Evolutionary conservation across 2,113 vertebrate species (phyloP), one percentile per base, ranked within the genome.

Genomic region (Speoplatyrhinus poulsoni): DNA sequence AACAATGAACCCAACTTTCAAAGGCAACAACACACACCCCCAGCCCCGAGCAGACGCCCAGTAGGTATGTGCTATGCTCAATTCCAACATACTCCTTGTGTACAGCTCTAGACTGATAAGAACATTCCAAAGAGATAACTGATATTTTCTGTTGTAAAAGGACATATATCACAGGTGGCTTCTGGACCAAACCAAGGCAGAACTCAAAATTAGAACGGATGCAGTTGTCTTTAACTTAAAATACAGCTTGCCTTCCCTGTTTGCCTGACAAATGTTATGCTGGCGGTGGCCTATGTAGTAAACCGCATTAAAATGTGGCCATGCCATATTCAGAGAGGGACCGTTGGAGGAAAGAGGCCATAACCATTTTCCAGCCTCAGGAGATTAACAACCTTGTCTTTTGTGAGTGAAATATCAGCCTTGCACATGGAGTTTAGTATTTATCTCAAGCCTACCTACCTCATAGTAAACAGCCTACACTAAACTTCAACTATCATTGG

Each of bases 1-100:
- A 95, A 93, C 79, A 93, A 77, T 83, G 93, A 93, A 1, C 96
- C 95, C 76, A 93, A 95, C 62, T 95, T 96, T 91, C 95, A 95
- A 87, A 95, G 95, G 93, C 79, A 83, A 59, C 87, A 90, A 32
- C 91, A 90, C 82, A 82, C 91, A 0, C 77, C 95, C 57, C 95
- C 96, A 46, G 94, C 91, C 75, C 96, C 94, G 2, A 93, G 93
- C 58, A 94, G 96, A 76, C 95, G 94, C 46, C 68, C 92, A 16
- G 92, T 95, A 91, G 96, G 98, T 96, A 87, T 92, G 62, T 41
- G 4, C 5, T 41, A 41, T 5, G 3, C 36, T 8, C 36, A 41
- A 41, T 41, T 41, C 4, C 36, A 41, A 41, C 36, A 41, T 41
- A 41, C 36, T 8, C 5, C 6, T 41, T 41, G 36, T 41, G 5